phyloP scores from a whole-genome alignment of 2,113 vertebrate genomes.

The Manacus vitellinus region DNA sequence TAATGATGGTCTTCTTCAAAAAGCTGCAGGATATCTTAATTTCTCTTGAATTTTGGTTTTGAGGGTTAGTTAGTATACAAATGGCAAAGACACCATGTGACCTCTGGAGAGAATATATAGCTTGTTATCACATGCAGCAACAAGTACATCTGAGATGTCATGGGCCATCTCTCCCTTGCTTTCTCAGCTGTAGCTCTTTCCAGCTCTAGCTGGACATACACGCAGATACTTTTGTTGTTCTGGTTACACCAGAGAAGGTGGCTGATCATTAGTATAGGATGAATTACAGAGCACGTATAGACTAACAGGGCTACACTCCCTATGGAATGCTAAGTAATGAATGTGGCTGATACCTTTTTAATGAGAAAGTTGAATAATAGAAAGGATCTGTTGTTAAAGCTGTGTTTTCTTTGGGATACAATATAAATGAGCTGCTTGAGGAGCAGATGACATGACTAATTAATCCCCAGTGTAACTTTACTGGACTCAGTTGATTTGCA shows the following conservation, averaged over 20 bases:
- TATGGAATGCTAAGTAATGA: background rate
- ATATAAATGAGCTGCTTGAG: background rate
- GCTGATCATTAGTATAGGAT: background rate
- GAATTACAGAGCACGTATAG: background rate
- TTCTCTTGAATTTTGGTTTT: background rate
- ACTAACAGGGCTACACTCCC: background rate
- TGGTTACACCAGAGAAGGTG: background rate
- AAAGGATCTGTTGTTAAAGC: background rate
- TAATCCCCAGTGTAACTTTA: background rate
- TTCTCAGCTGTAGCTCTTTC: background rate
- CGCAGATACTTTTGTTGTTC: background rate
- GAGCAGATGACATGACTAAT: background rate
- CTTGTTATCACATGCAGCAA: background rate
- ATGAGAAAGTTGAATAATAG: background rate
- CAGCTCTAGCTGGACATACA: background rate
- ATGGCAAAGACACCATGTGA: background rate
- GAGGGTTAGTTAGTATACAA: background rate
- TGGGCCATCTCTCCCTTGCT: background rate
- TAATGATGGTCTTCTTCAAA: background rate
- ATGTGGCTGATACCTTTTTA: background rate
- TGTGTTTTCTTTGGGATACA: background rate
- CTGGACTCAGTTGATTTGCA: background rate
- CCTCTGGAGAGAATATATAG: background rate
- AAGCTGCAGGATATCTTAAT: background rate
- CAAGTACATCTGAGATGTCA: background rate